Conservation (phyloP, 1,140 invertebrate species). For the Stegodyphus mimosarum region DNA sequence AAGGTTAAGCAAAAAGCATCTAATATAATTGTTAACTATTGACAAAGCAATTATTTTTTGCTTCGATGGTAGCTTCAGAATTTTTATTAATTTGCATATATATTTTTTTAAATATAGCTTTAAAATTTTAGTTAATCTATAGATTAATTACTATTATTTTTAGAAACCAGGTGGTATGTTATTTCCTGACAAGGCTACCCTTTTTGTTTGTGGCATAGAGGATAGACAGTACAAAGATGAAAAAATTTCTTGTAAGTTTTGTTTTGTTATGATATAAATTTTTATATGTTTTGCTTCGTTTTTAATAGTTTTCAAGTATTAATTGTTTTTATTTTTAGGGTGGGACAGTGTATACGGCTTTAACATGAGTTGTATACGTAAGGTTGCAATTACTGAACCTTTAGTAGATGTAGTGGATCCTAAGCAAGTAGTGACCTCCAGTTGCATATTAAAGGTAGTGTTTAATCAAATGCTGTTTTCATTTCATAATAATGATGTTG, state of each 20-base stretch:
- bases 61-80: background rate
- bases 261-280: background rate
- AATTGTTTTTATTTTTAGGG: constrained; percentile 68
- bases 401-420: constrained; percentile 98
- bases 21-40: no score
- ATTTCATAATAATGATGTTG: no score
- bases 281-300: background rate
- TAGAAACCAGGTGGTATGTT: constrained; percentile 68
- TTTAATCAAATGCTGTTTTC: no score
- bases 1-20: no score
- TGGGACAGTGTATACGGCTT: constrained; percentile 99
- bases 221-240: constrained; percentile 99
- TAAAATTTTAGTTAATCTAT: background rate
- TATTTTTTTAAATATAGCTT: background rate
- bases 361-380: constrained; percentile 97
- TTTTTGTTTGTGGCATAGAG: constrained; percentile 86
- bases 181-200: constrained; percentile 71
- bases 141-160: background rate
- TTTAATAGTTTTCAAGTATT: background rate
- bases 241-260: constrained; percentile 91
- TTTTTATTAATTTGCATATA: background rate
- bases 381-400: constrained; percentile 97
- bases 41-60: no score
- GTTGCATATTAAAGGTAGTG: constrained; percentile 70
- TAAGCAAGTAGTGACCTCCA: constrained; percentile 89